Percentiles rank a stretch among this genome's conserved stretches.
Evolutionary conservation across 92 coral and sea anemone species (phyloP).

Genomic region (Bergia puertoricense): DNA sequence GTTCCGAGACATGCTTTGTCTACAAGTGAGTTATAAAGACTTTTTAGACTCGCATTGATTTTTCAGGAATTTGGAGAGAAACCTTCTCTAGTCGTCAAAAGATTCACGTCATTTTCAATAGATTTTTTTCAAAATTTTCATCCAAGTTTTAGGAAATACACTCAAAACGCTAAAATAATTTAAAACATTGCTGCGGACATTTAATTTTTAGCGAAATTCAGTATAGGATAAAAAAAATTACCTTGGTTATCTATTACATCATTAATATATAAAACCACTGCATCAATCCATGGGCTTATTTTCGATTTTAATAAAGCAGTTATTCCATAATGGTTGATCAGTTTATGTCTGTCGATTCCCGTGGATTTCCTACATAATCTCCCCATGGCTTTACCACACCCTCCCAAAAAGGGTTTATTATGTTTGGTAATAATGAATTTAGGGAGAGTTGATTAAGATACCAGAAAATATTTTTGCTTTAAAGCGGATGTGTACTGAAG

Average conservation of each 20-base stretch:
- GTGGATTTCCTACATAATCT: background rate
- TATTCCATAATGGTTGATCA: background rate
- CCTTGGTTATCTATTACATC: no score
- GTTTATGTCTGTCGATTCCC: background rate
- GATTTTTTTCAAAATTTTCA: background rate
- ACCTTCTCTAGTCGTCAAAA: background rate
- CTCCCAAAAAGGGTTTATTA: background rate
- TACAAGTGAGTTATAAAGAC: background rate
- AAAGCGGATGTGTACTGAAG: background rate
- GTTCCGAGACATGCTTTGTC: no score
- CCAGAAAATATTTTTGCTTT: conserved; percentile 1
- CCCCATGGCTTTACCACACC: background rate
- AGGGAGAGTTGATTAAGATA: background rate
- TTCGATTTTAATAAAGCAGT: no score
- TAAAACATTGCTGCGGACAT: background rate
- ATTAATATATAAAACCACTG: background rate
- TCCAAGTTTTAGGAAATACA: conserved; percentile 10
- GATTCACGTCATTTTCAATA: background rate
- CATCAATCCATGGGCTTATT: background rate
- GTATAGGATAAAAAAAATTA: no score
- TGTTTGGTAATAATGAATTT: background rate
- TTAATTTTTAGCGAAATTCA: background rate
- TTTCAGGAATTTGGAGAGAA: no score
- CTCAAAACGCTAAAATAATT: background rate
- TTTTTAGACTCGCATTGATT: background rate